Conservation (phyloP, 1,140 invertebrate genomes). For the Rhagoletis pomonella region DNA sequence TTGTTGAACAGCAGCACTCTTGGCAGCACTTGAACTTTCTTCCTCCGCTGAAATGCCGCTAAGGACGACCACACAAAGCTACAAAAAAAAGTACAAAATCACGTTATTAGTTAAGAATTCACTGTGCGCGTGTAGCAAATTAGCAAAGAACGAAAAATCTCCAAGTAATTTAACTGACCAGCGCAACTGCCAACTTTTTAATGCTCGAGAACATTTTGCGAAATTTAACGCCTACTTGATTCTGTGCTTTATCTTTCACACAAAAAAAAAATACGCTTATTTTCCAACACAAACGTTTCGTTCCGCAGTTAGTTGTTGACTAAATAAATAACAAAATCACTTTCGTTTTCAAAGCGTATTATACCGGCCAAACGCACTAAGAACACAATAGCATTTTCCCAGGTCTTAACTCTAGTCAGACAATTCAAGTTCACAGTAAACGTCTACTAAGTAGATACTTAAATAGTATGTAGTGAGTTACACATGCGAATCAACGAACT, state of each 20-base stretch:
- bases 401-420: neutral
- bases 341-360: constrained; percentile 33
- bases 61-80: neutral
- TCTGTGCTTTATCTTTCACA: neutral
- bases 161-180: constrained; percentile 15
- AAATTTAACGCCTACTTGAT: neutral
- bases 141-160: too few species aligned
- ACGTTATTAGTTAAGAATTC: too few species aligned
- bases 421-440: constrained; percentile 42
- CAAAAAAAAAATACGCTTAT: neutral
- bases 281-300: neutral
- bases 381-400: constrained; percentile 4
- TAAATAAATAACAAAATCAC: constrained; percentile 10
- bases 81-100: neutral
- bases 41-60: neutral
- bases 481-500: neutral
- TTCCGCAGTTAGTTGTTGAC: neutral
- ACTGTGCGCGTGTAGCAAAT: neutral
- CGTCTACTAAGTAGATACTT: neutral
- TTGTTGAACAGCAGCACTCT: neutral
- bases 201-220: constrained; percentile 11
- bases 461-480: neutral
- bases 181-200: constrained; percentile 7
- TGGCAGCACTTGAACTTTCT: neutral
- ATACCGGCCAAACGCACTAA: neutral